Evolutionary conservation across 2,797 vertebrate genomes (phyloP).

Genomic region (Esox masquinongy): DNA sequence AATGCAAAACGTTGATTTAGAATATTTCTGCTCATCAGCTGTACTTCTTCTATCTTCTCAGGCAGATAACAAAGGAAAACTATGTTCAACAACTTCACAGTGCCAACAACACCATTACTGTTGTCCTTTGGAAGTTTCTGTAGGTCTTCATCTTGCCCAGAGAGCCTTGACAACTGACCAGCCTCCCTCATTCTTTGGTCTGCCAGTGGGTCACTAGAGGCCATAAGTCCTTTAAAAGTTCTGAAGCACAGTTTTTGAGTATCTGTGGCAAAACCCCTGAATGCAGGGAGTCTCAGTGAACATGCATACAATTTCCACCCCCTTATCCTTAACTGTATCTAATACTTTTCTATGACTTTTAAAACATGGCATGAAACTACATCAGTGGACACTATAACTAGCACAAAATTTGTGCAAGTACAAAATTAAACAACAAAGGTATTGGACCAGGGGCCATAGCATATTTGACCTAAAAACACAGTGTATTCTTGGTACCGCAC

Average conservation of each 20-base stretch:
- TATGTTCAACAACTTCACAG: too few species aligned
- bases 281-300: not conserved
- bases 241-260: not conserved
- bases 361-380: not conserved
- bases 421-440: not conserved
- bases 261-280: not conserved
- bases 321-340: not conserved
- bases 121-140: not conserved
- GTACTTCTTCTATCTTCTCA: too few species aligned
- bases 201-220: not conserved
- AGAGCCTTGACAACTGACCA: not conserved
- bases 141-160: not conserved
- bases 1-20: too few species aligned
- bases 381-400: slow-evolving; percentile 6
- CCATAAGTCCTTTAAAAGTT: not conserved
- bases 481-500: slow-evolving; percentile 13
- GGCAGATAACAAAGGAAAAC: too few species aligned
- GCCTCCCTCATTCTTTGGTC: not conserved
- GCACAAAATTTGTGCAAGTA: slow-evolving; percentile 8
- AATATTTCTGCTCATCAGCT: too few species aligned
- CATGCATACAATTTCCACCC: not conserved
- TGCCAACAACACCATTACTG: too few species aligned
- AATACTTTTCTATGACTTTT: not conserved
- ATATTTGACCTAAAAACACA: slow-evolving; percentile 11
- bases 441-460: not conserved